Evolutionary conservation across 2,797 vertebrate species (phyloP), one percentile per base, ranked within the genome.

Genomic region (Clamator glandarius): DNA sequence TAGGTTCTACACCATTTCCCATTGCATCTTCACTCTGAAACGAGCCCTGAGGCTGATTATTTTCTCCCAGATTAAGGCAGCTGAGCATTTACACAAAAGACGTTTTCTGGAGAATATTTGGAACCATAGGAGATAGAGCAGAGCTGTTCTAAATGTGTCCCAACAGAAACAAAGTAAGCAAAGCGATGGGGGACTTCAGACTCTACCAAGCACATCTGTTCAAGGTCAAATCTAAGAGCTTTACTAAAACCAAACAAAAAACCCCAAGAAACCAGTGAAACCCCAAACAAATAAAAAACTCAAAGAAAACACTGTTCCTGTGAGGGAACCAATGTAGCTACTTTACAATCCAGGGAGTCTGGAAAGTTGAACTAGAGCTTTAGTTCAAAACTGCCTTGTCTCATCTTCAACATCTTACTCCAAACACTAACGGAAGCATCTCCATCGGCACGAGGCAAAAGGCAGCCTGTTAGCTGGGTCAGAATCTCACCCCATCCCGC

Each of bases 91-190:
- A 67, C 15, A 41, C 3, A 67, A 17, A 69, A 86, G 3, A 66
- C 5, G 8, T 82, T 67, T 84, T 31, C 21, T 29, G 8, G 3
- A 51, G 15, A 74, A 12, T 26, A 85, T 26, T 31, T 75, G 25
- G 13, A 69, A 31, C 8, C 19, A 58, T 3, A 24, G 16, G 84
- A 23, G 16, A n/a, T n/a, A 55, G 7, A 61, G 9, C 39, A 20
- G 8, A 92, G 12, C 12, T 28, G 15, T 15, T 39, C 48, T 12
- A 48, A 87, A 59, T 6, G 35, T 1, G 1, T 4, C 28, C 26
- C 6, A 1, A n/a, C 4, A 48, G 19, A 39, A 77, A 66, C 0
- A 39, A 39, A 39, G n/a, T 4, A 67, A 25, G 35, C 3, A 0
- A 73, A 87, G 31, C 1, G 2, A 77, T 3, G 2, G 25, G 42